A percentile compares a stretch with the other conserved stretches of the same genome.
Conservation (phyloP, 1,140 invertebrate genomes). For the Lamellibrachia luymesi region DNA sequence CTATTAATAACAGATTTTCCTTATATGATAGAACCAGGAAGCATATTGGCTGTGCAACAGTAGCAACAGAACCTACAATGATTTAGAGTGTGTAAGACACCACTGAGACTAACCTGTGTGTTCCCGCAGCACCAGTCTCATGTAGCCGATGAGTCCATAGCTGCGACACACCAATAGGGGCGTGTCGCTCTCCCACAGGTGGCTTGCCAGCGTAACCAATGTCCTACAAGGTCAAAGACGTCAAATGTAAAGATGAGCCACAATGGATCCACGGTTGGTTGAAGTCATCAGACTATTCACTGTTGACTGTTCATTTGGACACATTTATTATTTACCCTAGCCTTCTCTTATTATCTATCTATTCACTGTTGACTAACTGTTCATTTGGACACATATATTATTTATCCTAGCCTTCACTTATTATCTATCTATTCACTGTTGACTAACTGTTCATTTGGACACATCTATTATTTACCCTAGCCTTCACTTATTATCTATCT, state of each 20-base stretch:
- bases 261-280: background rate
- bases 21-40: no score
- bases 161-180: conserved; percentile 84
- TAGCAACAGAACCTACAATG: background rate
- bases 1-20: no score
- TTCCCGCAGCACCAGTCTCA: conserved; percentile 85
- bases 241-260: conserved; percentile 19
- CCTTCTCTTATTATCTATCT: no score
- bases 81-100: background rate
- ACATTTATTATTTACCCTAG: no score
- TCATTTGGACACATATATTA: no score
- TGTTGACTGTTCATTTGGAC: no score
- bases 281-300: conserved; percentile 7
- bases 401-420: no score
- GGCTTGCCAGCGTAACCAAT: conserved; percentile 72
- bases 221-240: conserved; percentile 59
- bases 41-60: background rate
- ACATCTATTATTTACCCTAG: no score
- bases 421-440: no score
- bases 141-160: conserved; percentile 88
- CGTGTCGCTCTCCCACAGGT: conserved; percentile 81
- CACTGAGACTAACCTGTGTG: conserved; percentile 64
- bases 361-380: no score
- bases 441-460: no score
- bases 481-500: no score